These are phyloP conservation scores for Microchirus variegatus DNA, from an alignment of 2,797 vertebrate species.

Conservation along the genomic window DNA sequence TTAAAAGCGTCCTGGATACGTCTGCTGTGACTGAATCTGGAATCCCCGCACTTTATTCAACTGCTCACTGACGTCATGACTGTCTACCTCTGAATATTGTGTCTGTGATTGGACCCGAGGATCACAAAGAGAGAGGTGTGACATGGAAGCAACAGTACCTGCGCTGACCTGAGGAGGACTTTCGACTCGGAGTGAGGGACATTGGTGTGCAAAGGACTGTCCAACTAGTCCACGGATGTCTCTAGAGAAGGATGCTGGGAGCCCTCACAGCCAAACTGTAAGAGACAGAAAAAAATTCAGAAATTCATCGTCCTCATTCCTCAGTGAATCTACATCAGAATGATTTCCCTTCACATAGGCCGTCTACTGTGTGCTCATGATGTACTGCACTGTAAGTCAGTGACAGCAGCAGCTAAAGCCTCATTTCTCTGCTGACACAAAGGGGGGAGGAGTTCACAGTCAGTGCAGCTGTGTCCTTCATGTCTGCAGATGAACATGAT, in stretches of 20 bases:
- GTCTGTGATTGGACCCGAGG: no score
- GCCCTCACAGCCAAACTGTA: constrained; percentile 55
- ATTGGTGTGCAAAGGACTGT: constrained; percentile 58
- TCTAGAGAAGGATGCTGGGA: constrained; percentile 52
- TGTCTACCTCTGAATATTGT: no score
- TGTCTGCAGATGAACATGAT: not conserved
- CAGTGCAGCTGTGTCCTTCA: constrained; percentile 33
- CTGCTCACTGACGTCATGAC: no score
- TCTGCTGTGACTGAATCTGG: no score
- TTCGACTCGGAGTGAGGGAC: constrained; percentile 78
- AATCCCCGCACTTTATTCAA: no score
- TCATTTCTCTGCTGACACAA: constrained; percentile 63
- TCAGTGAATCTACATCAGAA: no score
- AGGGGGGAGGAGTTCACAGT: constrained; percentile 53
- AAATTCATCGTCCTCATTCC: no score
- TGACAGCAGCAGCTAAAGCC: constrained; percentile 52
- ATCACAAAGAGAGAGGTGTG: not conserved
- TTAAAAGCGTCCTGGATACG: no score
- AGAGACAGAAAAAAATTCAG: constrained; percentile 2
- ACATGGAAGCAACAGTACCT: constrained; percentile 66
- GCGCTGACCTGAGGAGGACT: constrained; percentile 77
- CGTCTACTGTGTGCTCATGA: constrained; percentile 10
- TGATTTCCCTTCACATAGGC: not conserved
- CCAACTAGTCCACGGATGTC: constrained; percentile 46
- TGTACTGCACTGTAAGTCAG: constrained; percentile 27